A percentile compares a stretch with the other conserved stretches of the same genome.
Evolutionary conservation across 2,113 vertebrate genomes (phyloP).

Genomic region (Hydropotes inermis): DNA sequence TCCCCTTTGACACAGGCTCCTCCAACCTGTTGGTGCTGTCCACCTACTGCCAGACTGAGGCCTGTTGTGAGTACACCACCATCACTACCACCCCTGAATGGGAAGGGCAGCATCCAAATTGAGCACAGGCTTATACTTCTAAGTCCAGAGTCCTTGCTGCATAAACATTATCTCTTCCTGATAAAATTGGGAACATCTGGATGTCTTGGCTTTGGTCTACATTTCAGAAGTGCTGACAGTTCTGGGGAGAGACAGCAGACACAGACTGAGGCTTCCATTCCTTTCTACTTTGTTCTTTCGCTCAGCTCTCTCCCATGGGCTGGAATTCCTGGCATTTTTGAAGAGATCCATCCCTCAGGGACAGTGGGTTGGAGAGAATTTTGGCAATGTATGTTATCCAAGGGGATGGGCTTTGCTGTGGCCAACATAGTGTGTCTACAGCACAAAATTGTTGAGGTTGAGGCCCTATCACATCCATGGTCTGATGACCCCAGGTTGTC

Average conservation of each 20-base stretch:
- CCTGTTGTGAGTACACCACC: slow-evolving; percentile 76
- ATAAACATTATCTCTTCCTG: background rate
- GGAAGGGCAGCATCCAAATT: background rate
- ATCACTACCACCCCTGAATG: background rate
- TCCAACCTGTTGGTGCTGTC: slow-evolving; percentile 82
- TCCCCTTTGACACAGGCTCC: slow-evolving; percentile 80
- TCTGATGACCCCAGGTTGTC: background rate
- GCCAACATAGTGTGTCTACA: background rate
- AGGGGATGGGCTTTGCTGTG: background rate
- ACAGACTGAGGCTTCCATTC: background rate
- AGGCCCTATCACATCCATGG: background rate
- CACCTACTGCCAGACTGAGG: slow-evolving; percentile 60
- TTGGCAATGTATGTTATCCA: background rate
- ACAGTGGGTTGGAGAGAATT: background rate
- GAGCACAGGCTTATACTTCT: background rate
- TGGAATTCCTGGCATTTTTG: background rate
- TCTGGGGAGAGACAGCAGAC: background rate
- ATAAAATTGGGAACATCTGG: background rate
- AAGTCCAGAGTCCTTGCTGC: background rate
- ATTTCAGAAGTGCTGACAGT: background rate
- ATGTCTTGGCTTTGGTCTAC: background rate
- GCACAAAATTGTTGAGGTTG: background rate
- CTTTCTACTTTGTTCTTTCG: background rate
- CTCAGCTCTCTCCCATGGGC: background rate
- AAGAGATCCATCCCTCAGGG: background rate